A percentile compares a stretch with the other conserved stretches of the same genome.
phyloP scores from a whole-genome alignment of 2,888 invertebrate species.

The Stenichneumon culpator region DNA sequence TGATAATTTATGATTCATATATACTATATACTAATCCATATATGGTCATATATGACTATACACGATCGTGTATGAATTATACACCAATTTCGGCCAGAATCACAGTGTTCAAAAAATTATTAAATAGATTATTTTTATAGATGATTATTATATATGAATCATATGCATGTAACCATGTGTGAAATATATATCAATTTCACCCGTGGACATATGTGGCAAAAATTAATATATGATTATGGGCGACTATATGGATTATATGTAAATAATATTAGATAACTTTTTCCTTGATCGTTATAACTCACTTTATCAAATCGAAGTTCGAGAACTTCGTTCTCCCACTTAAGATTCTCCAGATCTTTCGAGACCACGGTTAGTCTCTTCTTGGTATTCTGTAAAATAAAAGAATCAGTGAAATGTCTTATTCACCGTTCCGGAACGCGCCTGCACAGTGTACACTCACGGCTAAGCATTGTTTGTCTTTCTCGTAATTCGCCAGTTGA shows the following conservation, averaged over 20 bases:
- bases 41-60: no score
- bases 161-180: no score
- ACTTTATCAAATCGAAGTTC: slow-evolving; percentile 92
- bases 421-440: slow-evolving; percentile 10
- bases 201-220: no score
- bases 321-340: slow-evolving; percentile 89
- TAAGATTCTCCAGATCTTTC: slow-evolving; percentile 88
- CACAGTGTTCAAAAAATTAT: neutral
- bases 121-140: no score
- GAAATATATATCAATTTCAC: no score
- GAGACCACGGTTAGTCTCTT: slow-evolving; percentile 83
- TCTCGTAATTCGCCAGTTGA: slow-evolving; percentile 93
- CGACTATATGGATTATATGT: no score
- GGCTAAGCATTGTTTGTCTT: slow-evolving; percentile 92
- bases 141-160: no score
- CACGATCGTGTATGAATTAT: no score
- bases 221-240: no score
- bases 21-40: no score
- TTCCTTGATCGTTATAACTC: neutral
- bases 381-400: slow-evolving; percentile 86
- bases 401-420: neutral
- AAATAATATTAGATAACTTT: no score
- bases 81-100: neutral
- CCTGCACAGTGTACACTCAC: slow-evolving; percentile 83
- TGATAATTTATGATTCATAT: no score